Base-by-base conservation (phyloP, 2,797 vertebrate genomes). In the Ctenosaura bakeri region DNA sequence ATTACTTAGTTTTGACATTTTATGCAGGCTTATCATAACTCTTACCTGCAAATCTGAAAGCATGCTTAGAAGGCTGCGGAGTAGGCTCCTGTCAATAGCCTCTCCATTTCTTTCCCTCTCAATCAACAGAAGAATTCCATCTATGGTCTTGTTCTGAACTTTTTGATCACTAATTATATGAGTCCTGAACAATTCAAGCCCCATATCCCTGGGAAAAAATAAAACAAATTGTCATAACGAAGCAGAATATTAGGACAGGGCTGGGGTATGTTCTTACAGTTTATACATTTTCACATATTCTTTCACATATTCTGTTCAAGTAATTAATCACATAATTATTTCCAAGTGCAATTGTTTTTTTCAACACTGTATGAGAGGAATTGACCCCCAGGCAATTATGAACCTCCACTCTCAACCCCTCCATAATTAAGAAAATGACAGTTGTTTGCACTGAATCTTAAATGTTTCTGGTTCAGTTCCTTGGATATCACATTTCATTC, bases 161-260 rank as follows among this genome's bases (percentile, higher is more conserved):
- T 99, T 99, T 95, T 98, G 98, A 95, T 99, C 99, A 80, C 99
- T 99, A 96, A 99, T 99, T 97, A 99, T 99, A 95, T 99, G 99
- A 97, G 98, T 99, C 97, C 99, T 98, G 97, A 99, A 99, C 95
- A 99, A 97, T 95, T 99, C 99, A 96, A 99, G 97, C 86, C 99
- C 99, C 99, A 99, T 99, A 96, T 99, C 99, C 99, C 99, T 99
- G 94, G 95, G 91, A 96, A 94, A 9, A 94, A 94, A 90, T 85
- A 83, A 46, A 4, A 78, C 6, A 85, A 18, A 12, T 10, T 32
- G 29, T 18, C 20, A 35, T 18, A 83, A 76, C n/a, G 20, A 83
- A 83, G 29, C 29, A 62, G 52, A 77, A 32, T 50, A 73, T 5
- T 26, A 50, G 42, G 14, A 50, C 1, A 77, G 22, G 38, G 22